A percentile compares a stretch with the other conserved stretches of the same genome.
Conservation (phyloP, 2,797 vertebrate genomes). For the Acrocephalus scirpaceus region DNA sequence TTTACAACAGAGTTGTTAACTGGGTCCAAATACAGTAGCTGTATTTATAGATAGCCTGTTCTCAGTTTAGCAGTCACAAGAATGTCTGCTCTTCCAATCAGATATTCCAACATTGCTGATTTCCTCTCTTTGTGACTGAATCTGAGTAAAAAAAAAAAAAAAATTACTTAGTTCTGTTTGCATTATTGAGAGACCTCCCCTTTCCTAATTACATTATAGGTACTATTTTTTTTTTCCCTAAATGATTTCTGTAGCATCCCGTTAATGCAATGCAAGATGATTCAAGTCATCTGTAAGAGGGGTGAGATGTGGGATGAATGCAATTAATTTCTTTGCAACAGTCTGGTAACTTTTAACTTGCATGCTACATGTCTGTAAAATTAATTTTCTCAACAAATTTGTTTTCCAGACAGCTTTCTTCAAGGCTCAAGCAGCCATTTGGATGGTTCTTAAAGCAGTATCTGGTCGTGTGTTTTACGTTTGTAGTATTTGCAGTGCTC, state of each 20-base stretch:
- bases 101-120: not conserved
- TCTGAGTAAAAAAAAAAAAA: not conserved
- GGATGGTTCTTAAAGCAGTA: not conserved
- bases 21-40: not conserved
- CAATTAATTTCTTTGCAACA: slow-evolving; percentile 6
- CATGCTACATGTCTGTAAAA: not conserved
- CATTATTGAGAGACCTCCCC: not conserved
- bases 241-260: not conserved
- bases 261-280: not conserved
- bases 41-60: not conserved
- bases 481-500: not conserved
- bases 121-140: not conserved
- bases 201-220: not conserved
- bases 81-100: not conserved
- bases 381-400: not conserved
- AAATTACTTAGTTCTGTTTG: not conserved
- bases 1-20: not conserved
- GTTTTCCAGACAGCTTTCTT: slow-evolving; percentile 16
- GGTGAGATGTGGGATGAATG: not conserved
- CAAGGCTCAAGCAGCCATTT: not conserved
- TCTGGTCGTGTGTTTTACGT: not conserved
- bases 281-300: not conserved
- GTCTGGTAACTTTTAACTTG: slow-evolving; percentile 7
- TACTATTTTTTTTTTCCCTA: not conserved
- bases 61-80: not conserved